Base-by-base conservation (phyloP, 2,888 invertebrate genomes). In the Drosophila infuscata region DNA sequence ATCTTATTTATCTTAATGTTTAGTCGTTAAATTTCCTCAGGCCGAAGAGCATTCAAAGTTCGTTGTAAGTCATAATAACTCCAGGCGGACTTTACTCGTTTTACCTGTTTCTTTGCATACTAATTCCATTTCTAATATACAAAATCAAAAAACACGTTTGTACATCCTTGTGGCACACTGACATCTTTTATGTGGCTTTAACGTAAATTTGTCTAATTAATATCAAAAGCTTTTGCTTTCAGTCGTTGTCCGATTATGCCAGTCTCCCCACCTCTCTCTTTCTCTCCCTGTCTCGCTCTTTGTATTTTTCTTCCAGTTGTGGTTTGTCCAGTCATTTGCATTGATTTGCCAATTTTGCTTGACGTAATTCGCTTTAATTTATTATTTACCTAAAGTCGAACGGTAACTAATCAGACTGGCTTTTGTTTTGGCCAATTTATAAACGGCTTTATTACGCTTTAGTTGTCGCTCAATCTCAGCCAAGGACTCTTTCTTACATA, bases 141-240 rank as follows among this genome's bases (percentile, higher is more conserved):
- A 70, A 87, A 80, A 83, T 81, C 30, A 51, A 52, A 33, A 73
- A 88, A 83, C 78, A 78, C 61, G 77, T 77, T 82, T 80, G 76
- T 60, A 78, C 88, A 86, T 86, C 90, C 85, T 86, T 86, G 86
- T 86, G 85, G 86, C 85, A 86, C 90, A 86, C 85, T 86, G 89
- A 86, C 85, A 90, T 86, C 90, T 90, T 85, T 90, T 49, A 56
- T 76, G 83, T 68, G 76, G 63, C 65, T 51, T 68, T 51, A 46
- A 63, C 65, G 56, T 60, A 64, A 78, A 82, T 89, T 88, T 85
- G 75, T 71, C 76, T 85, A 89, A 89, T 85, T 85, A 85, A 89
- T 89, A 81, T 70, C 58, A 73, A 74, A 81, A 77, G 79, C 82
- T 79, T 78, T 87, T 81, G 89, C 85, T 84, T 81, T 84, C 78